Base-by-base conservation (phyloP, 2,797 vertebrate genomes). In the Aythya fuligula region DNA sequence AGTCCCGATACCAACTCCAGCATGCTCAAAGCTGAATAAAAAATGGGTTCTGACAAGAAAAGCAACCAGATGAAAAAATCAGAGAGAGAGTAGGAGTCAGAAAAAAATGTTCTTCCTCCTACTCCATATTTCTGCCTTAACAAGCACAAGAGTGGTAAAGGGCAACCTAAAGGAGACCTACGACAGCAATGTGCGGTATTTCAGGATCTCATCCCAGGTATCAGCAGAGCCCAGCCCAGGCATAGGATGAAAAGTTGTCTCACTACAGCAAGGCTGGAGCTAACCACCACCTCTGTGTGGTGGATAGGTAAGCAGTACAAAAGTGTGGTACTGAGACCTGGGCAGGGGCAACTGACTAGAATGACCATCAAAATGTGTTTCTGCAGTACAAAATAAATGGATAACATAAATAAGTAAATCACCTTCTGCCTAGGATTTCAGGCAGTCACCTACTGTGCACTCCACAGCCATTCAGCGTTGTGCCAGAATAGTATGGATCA, bases 261-360 rank as follows among this genome's bases (percentile, higher is more conserved):
- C 21, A 28, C 11, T 18, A 3, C 7, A 24, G 18, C 27, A 72
- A 57, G 30, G 4, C 8, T 6, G 21, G 6, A 60, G 17, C 13
- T 20, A 28, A 39, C 32, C 51, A 25, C 20, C 36, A 5, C 34
- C 17, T 57, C 66, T 10, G 4, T 25, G 15, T 0, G 0, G 21
- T 21, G 12, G 8, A 27, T 36, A 22, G 32, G 25, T 19, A n/a
- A 39, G n/a, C 34, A 64, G 30, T 30, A 34, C 19, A 62, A 34
- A 67, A 76, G 11, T 13, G 8, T 36, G 28, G 51, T 18, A 3
- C 0, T 60, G 12, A 67, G 24, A 80, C 5, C 7, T 30, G 28
- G 34, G 24, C 13, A 32, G 13, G 10, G 54, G 34, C 32, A 36
- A 19, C 18, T 69, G 45, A 34, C 45, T 22, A 36, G 39, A 81